These are phyloP conservation scores for Bolinopsis microptera DNA, from an alignment of 37 sponge, comb jelly and placozoan species.

Conservation along the genomic window DNA sequence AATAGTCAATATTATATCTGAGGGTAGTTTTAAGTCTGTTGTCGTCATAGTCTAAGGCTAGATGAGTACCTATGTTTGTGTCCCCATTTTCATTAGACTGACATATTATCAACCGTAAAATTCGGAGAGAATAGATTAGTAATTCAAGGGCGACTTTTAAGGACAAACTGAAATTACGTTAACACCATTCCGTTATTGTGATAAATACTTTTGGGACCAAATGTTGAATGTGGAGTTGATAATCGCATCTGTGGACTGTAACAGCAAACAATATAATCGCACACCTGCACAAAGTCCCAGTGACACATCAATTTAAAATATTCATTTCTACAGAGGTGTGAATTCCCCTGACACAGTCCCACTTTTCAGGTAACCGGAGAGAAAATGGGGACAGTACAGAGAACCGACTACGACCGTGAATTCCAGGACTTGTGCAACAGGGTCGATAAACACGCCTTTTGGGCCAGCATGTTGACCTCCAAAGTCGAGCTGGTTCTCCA, in stretches of 20 bases:
- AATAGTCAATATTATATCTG: background rate
- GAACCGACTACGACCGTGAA: slow-evolving; percentile 44
- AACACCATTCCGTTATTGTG: too few species aligned
- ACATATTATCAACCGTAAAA: background rate
- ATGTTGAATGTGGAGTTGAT: too few species aligned
- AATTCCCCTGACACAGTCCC: too few species aligned
- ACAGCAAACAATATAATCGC: too few species aligned
- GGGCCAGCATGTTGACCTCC: slow-evolving; percentile 40
- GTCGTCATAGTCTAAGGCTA: background rate
- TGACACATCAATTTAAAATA: too few species aligned
- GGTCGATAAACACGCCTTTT: slow-evolving; percentile 15
- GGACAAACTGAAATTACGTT: background rate
- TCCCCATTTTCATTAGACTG: background rate
- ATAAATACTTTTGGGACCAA: too few species aligned
- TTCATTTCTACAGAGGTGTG: too few species aligned
- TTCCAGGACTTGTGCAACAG: slow-evolving; percentile 26
- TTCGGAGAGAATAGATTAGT: background rate
- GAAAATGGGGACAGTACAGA: slow-evolving; percentile 1
- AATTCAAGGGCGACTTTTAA: background rate
- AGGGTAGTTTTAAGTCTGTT: background rate
- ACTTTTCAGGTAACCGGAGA: slow-evolving; percentile 41
- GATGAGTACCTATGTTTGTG: background rate
- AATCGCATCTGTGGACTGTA: too few species aligned
- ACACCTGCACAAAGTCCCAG: too few species aligned
- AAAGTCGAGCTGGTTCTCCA: slow-evolving; percentile 37